These are phyloP conservation scores for Gambusia holbrooki DNA, from an alignment of 2,113 vertebrate genomes.

Conservation along the genomic window DNA sequence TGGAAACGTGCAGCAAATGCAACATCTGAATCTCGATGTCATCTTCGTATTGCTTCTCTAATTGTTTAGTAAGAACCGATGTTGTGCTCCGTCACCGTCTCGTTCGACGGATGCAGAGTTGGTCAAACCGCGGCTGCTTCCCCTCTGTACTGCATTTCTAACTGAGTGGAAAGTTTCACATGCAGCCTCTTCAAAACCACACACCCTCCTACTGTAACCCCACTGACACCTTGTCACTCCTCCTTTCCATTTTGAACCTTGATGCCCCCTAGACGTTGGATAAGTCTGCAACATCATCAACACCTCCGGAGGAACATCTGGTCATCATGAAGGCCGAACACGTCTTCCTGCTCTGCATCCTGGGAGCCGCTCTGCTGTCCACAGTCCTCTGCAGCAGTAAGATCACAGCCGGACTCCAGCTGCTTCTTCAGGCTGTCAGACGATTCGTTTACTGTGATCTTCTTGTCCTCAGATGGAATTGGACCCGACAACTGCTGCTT, in stretches of 20 bases:
- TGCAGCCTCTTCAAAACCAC: conserved; percentile 22
- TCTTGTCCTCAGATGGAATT: neutral
- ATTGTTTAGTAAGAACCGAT: neutral
- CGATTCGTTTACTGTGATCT: neutral
- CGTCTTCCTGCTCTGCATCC: conserved; percentile 60
- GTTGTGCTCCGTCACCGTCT: neutral
- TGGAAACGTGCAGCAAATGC: too few species aligned
- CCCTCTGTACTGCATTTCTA: conserved; percentile 27
- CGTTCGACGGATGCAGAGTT: conserved; percentile 5
- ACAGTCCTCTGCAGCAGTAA: conserved; percentile 46
- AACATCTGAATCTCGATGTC: neutral
- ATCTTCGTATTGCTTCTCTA: fast-evolving
- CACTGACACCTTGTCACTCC: neutral
- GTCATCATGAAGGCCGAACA: conserved; percentile 51
- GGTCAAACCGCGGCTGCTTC: conserved; percentile 34
- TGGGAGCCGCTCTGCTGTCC: conserved; percentile 45
- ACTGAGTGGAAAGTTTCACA: conserved; percentile 51
- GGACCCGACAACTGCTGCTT: conserved; percentile 66
- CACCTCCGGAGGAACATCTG: neutral
- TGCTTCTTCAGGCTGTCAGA: neutral
- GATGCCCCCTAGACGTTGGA: neutral
- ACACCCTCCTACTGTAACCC: conserved; percentile 11
- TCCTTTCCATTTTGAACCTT: neutral
- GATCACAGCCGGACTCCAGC: neutral
- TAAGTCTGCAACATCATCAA: neutral